Evolutionary conservation across 2,113 vertebrate genomes (phyloP).

Genomic region (Saccopteryx leptura): DNA sequence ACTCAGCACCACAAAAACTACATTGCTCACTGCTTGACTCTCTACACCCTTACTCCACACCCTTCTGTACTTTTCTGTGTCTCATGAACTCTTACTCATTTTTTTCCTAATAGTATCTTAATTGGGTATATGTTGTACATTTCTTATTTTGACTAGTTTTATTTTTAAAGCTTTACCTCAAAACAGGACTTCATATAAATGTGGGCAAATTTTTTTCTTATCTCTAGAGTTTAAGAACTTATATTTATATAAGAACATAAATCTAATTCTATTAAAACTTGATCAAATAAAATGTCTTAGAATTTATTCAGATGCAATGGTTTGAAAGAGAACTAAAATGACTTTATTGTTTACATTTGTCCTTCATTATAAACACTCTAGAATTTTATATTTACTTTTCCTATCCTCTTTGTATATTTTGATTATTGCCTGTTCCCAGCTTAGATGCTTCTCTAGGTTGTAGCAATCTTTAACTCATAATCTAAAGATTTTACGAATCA

Average conservation of each 20-base stretch:
- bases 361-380: not conserved
- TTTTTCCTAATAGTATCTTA: not conserved
- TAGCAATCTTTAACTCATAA: not conserved
- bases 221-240: not conserved
- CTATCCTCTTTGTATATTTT: not conserved
- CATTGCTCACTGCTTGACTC: not conserved
- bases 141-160: constrained; percentile 29
- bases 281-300: not conserved
- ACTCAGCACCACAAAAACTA: not conserved
- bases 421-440: not conserved
- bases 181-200: not conserved
- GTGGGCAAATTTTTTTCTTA: not conserved
- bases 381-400: not conserved
- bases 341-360: not conserved
- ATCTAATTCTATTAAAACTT: not conserved
- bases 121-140: not conserved
- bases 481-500: not conserved
- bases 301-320: not conserved
- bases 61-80: not conserved
- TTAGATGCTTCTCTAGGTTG: not conserved
- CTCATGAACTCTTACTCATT: not conserved
- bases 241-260: not conserved
- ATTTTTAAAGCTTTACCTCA: constrained; percentile 16
- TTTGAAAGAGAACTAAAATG: constrained; percentile 27
- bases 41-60: not conserved